A percentile compares a stretch with the other conserved stretches of the same genome.
Evolutionary conservation across 2,797 vertebrate species (phyloP).

Genomic region (Paedocypris micromegethes): DNA sequence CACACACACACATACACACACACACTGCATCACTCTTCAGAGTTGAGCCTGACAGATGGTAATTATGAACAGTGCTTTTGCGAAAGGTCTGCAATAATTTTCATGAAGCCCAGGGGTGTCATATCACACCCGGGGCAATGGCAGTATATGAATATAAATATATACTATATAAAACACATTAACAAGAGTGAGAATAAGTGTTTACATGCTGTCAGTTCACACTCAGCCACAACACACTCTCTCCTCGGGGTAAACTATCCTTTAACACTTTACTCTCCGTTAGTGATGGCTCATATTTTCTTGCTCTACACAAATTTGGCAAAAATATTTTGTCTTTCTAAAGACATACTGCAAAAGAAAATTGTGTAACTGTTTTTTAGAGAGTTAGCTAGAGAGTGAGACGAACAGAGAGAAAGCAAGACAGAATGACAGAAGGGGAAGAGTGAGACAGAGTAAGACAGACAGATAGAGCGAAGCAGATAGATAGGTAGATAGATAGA

Average conservation of each 20-base stretch:
- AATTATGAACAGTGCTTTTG: constrained; percentile 65
- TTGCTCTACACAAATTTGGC: no score
- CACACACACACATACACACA: constrained; percentile 32
- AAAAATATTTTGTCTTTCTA: no score
- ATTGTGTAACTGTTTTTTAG: no score
- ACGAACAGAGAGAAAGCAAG: no score
- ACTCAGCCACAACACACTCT: not conserved
- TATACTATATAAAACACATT: constrained; percentile 32
- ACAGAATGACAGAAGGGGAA: no score
- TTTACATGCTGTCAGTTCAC: constrained; percentile 25
- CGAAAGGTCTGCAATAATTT: constrained; percentile 51
- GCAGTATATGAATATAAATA: constrained; percentile 29
- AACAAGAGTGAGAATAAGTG: constrained; percentile 34
- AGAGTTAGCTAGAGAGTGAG: no score
- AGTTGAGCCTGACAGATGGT: constrained; percentile 68
- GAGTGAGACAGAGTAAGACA: no score
- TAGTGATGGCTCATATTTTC: no score
- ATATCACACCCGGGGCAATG: constrained; percentile 41
- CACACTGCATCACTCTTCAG: constrained; percentile 56
- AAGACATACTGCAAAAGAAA: no score
- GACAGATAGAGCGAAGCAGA: no score
- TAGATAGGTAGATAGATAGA: no score
- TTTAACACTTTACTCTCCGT: not conserved
- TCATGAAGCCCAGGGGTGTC: constrained; percentile 45
- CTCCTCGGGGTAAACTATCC: not conserved